Conservation (phyloP, 2,113 vertebrate species). For the Oenanthe melanoleuca region DNA sequence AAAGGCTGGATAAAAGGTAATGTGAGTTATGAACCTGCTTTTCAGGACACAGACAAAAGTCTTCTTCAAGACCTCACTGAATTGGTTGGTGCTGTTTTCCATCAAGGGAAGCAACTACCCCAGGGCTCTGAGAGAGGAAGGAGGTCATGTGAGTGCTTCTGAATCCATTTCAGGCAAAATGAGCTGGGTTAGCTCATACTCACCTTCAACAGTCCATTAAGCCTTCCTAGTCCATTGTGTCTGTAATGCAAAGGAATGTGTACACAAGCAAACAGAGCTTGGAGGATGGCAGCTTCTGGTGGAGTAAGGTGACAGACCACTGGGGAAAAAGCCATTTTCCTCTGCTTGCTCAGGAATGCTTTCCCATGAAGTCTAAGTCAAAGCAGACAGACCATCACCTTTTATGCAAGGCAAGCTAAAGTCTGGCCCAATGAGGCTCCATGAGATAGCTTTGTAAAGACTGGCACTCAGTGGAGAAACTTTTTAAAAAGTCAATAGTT, state of each 20-base stretch:
- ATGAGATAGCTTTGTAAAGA: not conserved
- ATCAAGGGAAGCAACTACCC: not conserved
- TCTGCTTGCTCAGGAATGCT: not conserved
- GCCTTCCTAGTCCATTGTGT: not conserved
- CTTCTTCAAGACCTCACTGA: not conserved
- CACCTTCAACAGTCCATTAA: slow-evolving; percentile 31
- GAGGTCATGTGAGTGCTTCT: not conserved
- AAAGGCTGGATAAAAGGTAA: slow-evolving; percentile 29
- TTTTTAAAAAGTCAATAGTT: not conserved
- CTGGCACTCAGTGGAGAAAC: not conserved
- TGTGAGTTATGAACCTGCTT: slow-evolving; percentile 35
- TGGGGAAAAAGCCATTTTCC: not conserved
- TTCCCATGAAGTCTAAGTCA: not conserved
- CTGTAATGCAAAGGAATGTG: not conserved
- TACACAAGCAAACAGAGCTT: not conserved
- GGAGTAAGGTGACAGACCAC: not conserved
- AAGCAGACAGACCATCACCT: not conserved
- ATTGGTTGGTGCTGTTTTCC: slow-evolving; percentile 13
- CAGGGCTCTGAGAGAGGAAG: not conserved
- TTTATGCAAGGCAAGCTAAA: not conserved
- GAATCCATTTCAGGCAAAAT: slow-evolving; percentile 12
- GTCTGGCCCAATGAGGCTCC: not conserved
- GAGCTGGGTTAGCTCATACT: slow-evolving; percentile 17
- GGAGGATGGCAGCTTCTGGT: not conserved
- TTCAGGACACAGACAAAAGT: slow-evolving; percentile 27